Base-by-base conservation (phyloP, 2,888 invertebrate genomes). In the Camponotus fellah region DNA sequence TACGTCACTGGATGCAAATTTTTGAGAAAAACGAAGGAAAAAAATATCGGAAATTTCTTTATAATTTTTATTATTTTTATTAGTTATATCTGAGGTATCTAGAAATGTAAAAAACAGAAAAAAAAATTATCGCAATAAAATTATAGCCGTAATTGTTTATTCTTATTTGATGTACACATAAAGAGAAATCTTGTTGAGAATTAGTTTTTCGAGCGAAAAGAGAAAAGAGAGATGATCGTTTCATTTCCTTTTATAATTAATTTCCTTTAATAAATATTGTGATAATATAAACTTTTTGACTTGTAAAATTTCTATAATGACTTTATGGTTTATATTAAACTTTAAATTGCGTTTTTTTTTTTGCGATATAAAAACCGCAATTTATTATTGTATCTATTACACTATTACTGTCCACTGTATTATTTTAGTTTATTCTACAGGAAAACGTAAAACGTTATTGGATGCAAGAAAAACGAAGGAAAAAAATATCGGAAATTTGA, bases 401-500 rank as follows among this genome's bases (percentile, higher is more conserved):
- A 53, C n/a, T 53, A 49, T 2, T 49, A 49, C 43, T 40, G 6
- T 58, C 34, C 37, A 3, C 26, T 3, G 9, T 46, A 32, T 32
- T 60, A 43, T n/a, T 26, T 34, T 14, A n/a, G 21, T 26, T 26
- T 26, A 26, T 26, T 26, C 26, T 26, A 26, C 26, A 26, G 26
- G 26, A 43, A 43, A 17, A 74, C 43, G 43, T 32, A 74, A 43
- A 32, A 49, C n/a, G 49, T 49, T n/a, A 40, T 46, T 26, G 60
- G 64, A 58, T 14, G n/a, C 12, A 64, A 49, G 46, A 69, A 56
- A 75, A 75, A 79, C 58, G 14, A 6, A 26, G 9, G 14, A n/a
- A 40, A 62, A 71, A 84, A 79, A 60, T 65, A 80, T 69, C 71
- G 65, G 72, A 64, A 82, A 79, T 76, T 65, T 58, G 62, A n/a